These are phyloP conservation scores for Tenthredo mesomela DNA, from an alignment of 2,888 invertebrate genomes.

Conservation along the genomic window DNA sequence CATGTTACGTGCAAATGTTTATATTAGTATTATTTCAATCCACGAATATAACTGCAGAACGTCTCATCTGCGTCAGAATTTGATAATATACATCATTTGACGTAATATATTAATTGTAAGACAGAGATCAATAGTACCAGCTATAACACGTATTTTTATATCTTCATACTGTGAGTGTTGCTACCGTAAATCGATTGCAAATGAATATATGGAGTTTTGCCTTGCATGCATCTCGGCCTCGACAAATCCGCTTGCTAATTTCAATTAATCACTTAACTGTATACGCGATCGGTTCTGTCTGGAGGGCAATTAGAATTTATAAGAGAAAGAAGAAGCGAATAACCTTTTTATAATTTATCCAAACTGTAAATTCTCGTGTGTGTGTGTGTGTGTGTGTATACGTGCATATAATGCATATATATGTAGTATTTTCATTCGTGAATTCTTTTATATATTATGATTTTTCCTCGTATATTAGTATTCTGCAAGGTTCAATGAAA, in stretches of 20 bases:
- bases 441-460: neutral
- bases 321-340: neutral
- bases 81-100: neutral
- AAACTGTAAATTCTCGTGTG: neutral
- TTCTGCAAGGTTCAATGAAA: neutral
- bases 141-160: neutral
- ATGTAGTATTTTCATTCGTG: neutral
- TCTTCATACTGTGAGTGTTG: neutral
- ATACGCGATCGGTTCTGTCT: conserved; percentile 29
- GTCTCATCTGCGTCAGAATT: neutral
- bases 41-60: neutral
- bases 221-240: neutral
- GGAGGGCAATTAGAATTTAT: conserved; percentile 20
- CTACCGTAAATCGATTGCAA: neutral
- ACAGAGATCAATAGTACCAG: neutral
- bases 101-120: neutral
- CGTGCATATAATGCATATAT: no score
- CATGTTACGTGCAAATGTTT: neutral
- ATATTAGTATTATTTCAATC: no score
- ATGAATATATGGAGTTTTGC: neutral
- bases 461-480: neutral
- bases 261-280: conserved; percentile 36
- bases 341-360: conserved; percentile 22
- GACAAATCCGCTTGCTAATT: conserved; percentile 7
- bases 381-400: neutral